Conservation (phyloP, 2,888 invertebrate species). For the Candidula unifasciata region DNA sequence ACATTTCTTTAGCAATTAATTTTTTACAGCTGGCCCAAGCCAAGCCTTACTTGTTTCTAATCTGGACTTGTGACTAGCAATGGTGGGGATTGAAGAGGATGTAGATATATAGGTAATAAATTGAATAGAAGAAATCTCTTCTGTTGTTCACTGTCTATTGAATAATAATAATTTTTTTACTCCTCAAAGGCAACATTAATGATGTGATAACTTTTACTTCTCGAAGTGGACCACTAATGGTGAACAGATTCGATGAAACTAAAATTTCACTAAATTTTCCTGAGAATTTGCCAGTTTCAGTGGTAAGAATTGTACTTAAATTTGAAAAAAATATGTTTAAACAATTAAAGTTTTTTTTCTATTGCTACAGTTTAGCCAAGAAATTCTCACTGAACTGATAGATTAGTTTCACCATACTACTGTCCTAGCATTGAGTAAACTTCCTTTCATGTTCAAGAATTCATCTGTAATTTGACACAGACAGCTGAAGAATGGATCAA, state of each 20-base stretch:
- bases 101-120: too few species aligned
- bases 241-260: constrained; percentile 46
- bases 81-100: too few species aligned
- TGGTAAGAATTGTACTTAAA: constrained; percentile 3
- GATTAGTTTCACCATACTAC: too few species aligned
- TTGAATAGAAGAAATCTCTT: neutral
- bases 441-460: neutral
- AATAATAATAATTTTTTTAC: neutral
- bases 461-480: neutral
- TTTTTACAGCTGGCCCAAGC: too few species aligned
- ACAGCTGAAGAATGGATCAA: neutral
- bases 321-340: neutral
- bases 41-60: too few species aligned
- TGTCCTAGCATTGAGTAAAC: neutral
- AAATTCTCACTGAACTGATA: too few species aligned
- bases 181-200: constrained; percentile 62
- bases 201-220: constrained; percentile 72
- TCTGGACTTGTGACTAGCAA: too few species aligned
- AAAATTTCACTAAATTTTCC: constrained; percentile 53
- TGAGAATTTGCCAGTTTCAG: constrained; percentile 68
- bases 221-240: constrained; percentile 69
- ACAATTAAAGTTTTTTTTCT: too few species aligned
- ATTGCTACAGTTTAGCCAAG: too few species aligned
- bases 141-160: neutral
- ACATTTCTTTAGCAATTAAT: too few species aligned